These are phyloP conservation scores for Nannoperca australis DNA, from an alignment of 2,797 vertebrate genomes.

Conservation along the genomic window DNA sequence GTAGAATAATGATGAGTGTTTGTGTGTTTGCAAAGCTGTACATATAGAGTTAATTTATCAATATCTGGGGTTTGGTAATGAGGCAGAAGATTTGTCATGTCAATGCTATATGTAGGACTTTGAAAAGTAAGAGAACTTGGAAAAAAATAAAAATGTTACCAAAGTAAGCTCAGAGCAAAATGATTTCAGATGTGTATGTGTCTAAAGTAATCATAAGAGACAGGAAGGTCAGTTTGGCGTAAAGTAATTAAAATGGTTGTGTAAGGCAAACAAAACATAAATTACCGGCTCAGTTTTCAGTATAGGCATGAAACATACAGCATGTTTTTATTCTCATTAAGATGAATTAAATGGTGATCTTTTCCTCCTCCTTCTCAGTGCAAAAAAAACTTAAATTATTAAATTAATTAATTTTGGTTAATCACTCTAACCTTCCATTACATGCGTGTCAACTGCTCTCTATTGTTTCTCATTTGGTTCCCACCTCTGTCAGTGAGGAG, in stretches of 20 bases:
- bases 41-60: neutral
- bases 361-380: neutral
- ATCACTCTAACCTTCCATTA: slow-evolving; percentile 45
- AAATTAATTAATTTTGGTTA: slow-evolving; percentile 44
- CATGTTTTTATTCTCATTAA: slow-evolving; percentile 25
- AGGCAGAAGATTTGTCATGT: neutral
- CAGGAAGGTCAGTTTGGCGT: neutral
- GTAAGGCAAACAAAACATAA: slow-evolving; percentile 9
- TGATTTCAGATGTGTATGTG: neutral
- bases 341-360: slow-evolving; percentile 15
- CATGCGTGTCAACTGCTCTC: slow-evolving; percentile 36
- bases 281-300: slow-evolving; percentile 3
- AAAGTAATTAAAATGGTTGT: slow-evolving; percentile 19
- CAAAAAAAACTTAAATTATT: slow-evolving; percentile 24
- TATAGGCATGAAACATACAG: neutral
- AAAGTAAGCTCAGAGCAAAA: slow-evolving; percentile 11
- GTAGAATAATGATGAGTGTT: slow-evolving; percentile 10
- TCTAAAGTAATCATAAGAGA: neutral
- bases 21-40: slow-evolving; percentile 16
- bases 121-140: neutral
- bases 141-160: neutral
- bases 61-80: slow-evolving; percentile 10
- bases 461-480: slow-evolving; percentile 35
- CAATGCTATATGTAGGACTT: slow-evolving; percentile 9
- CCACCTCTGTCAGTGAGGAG: slow-evolving; percentile 38